phyloP scores from a whole-genome alignment of 2,797 vertebrate species.

The Astyanax mexicanus region DNA sequence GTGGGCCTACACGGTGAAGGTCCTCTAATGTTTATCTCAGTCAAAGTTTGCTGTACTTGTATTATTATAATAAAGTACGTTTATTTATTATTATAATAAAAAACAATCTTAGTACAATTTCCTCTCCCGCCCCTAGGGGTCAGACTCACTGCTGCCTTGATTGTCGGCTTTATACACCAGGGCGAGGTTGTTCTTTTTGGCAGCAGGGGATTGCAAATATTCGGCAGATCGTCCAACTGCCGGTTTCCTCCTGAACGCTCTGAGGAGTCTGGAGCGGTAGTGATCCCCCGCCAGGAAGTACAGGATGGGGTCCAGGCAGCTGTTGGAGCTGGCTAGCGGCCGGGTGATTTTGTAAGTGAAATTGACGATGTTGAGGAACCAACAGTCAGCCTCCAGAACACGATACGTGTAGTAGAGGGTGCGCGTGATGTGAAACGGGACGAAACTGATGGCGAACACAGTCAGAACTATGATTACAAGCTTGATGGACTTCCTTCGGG shows the following conservation, averaged over 20 bases:
- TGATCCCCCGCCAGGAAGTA: conserved; percentile 91
- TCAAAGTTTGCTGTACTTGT: background rate
- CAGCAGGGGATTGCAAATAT: conserved; percentile 26
- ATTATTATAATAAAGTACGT: conserved; percentile 1
- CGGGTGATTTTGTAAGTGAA: conserved; percentile 94
- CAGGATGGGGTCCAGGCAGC: conserved; percentile 93
- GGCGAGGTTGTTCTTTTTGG: conserved; percentile 56
- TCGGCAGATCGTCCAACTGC: conserved; percentile 46
- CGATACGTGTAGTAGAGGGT: conserved; percentile 92
- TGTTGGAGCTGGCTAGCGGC: conserved; percentile 92
- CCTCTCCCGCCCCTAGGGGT: conserved; percentile 44
- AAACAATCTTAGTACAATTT: background rate
- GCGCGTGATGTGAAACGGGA: conserved; percentile 93
- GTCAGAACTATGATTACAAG: conserved; percentile 87
- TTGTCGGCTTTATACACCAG: conserved; percentile 61
- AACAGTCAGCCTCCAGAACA: conserved; percentile 81
- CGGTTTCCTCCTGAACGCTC: conserved; percentile 58
- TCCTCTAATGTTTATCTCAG: background rate
- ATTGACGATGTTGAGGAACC: conserved; percentile 87
- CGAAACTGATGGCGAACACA: conserved; percentile 90
- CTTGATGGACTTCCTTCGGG: conserved; percentile 84
- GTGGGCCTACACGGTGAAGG: too few relatives aligned
- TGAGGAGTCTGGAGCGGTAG: conserved; percentile 80
- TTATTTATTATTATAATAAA: too few relatives aligned
- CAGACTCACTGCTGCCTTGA: conserved; percentile 42